These are phyloP conservation scores for Leptobrachium ailaonicum DNA, from an alignment of 2,113 vertebrate species.

Conservation along the genomic window DNA sequence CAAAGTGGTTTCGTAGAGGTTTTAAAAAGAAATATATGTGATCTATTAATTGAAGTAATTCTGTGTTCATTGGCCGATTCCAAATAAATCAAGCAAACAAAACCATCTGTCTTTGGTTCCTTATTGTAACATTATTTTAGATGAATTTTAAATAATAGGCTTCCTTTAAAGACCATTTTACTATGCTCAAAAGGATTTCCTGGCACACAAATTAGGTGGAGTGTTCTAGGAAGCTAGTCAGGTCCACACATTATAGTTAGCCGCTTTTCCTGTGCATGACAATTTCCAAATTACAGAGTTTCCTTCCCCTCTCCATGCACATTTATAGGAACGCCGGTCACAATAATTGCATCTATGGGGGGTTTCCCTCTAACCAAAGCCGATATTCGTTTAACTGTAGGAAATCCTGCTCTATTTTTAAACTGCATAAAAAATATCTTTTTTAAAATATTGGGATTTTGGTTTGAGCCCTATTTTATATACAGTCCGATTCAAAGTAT, in stretches of 20 bases:
- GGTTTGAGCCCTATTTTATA: no score
- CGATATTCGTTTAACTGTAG: conserved; percentile 4
- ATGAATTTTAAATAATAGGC: conserved; percentile 17
- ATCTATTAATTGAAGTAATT: no score
- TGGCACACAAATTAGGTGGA: conserved; percentile 36
- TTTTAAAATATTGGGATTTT: no score
- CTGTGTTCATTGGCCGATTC: no score
- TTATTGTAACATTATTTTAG: background rate
- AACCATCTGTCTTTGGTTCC: background rate
- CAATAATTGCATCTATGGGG: background rate
- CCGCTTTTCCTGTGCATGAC: conserved; percentile 36
- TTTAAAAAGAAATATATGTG: no score
- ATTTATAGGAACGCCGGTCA: conserved; percentile 19
- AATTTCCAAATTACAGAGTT: conserved; percentile 30
- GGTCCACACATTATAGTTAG: conserved; percentile 20
- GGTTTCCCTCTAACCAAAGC: background rate
- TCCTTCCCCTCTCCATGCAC: conserved; percentile 39
- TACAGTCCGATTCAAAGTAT: no score
- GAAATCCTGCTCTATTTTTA: conserved; percentile 36
- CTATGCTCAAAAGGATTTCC: conserved; percentile 46
- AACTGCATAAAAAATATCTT: background rate
- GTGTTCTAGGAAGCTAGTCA: conserved; percentile 43
- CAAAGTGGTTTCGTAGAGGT: no score
- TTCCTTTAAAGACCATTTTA: conserved; percentile 26
- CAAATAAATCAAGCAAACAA: no score